Base-by-base conservation (phyloP, 1,140 invertebrate species). In the Melipona quadrifasciata region DNA sequence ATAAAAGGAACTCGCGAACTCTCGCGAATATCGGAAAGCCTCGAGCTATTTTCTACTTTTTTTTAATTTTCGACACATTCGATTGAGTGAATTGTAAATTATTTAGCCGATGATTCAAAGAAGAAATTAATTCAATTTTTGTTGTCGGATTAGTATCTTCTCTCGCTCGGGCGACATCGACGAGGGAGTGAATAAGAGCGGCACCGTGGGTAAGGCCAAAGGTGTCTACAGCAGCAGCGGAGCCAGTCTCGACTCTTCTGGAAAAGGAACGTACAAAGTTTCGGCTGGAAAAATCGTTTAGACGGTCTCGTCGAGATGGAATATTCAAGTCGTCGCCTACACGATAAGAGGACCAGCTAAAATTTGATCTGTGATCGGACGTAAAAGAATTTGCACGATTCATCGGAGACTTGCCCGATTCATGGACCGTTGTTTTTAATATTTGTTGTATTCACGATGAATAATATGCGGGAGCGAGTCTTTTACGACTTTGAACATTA, bases 211-310 rank as follows among this genome's bases (percentile, higher is more conserved):
- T 12, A 90, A 89, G 39, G 94, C 91, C 0, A 94, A 95, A 75
- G 94, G 94, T 21, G 93, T 94, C 53, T 94, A 92, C 82, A 95
- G 94, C 81, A 92, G 90, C 73, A 94, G 93, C 53, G 90, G 91
- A 14, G 78, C 92, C 0, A 91, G 82, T 11, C 89, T 94, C 70
- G 93, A 94, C 53, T 89, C 88, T 1, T 88, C 51, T 27, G 94
- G 94, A 39, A 94, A 94, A 85, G 94, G 94, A 84, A 90, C 91
- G 53, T 94, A 93, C 71, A 89, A 91, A 21, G 93, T 94, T 0
- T 87, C 91, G 71, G 93, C 94, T 6, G 94, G 94, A 57, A 94
- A 94, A 90, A 89, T 94, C 1, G 27, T 57, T 64, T 91, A 85
- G 85, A 87, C 39, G 4, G 0, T 31, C 27, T 19, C 1, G 16